Evolutionary conservation across 2,888 invertebrate genomes (phyloP), one percentile per base, ranked within the genome.

Genomic region (Andricus quercusramuli): DNA sequence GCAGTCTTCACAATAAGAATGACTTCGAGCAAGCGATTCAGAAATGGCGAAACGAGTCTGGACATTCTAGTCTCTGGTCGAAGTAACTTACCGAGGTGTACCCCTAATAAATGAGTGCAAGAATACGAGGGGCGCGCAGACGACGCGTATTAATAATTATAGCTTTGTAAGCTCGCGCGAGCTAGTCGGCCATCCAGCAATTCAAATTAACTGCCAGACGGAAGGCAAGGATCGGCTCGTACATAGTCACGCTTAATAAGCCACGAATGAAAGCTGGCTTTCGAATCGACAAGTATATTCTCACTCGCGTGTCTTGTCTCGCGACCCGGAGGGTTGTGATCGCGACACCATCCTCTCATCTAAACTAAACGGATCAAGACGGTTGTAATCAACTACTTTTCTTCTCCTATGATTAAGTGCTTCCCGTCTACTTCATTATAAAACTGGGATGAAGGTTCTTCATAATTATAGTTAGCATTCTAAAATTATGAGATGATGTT

Each of bases 141-240:
- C 91, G 91, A 90, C 92, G 89, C 88, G 90, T 90, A 89, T 91
- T 91, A 92, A 92, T 92, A 91, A 92, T 92, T 92, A 91, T 90
- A 90, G 90, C 91, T 90, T 91, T 91, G 90, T 90, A 83, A 79
- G 79, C 78, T 29, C 79, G 79, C 59, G 77, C 77, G 56, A 79
- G 79, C 80, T 22, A 76, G 68, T 68, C 64, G 78, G 59, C 70
- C 78, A 70, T 56, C 59, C 83, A 82, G 77, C 77, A 59, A 78
- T 84, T 83, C 78, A 78, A 84, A 86, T 85, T 85, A 84, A 85
- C 83, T 80, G 78, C 74, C 83, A 78, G 82, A 77, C 68, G 77
- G 78, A 68, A 80, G 79, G 82, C 79, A 66, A 79, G 78, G 79
- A 82, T 83, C 79, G 79, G 78, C 80, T 78, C 79, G 70, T 65